Base-by-base conservation (phyloP, 2,797 vertebrate species). In the Enteromius trimaculatus region DNA sequence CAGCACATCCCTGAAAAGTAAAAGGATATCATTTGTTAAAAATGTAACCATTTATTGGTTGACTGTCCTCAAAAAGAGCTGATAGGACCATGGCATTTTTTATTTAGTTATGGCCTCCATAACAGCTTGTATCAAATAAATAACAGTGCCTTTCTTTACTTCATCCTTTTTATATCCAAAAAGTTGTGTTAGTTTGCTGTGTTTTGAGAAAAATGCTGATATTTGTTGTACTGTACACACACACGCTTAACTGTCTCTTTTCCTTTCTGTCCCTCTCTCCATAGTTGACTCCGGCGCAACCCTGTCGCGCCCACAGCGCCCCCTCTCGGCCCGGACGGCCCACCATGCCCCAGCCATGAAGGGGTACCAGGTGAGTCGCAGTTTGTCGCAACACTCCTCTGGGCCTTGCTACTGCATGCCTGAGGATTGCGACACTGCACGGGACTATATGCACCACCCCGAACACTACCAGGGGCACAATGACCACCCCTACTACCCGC, bases 291-390 rank as follows among this genome's bases (percentile, higher is more conserved):
- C 90, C 89, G 85, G 92, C 89, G 91, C 93, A 95, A 87, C 93
- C 95, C 94, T 95, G 94, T 95, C 95, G 86, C 95, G 94, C 91
- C 92, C 94, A 89, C 95, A 95, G 91, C 94, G 94, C 92, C 94
- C 95, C 92, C 95, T 95, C 91, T 96, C 94, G 89, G 95, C 95
- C 94, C 93, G 94, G 93, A 91, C 93, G 90, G 94, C 94, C 88
- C 95, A 94, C 91, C 95, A 95, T 72, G 94, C 88, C 91, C 95
- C 96, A 93, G 94, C 93, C 90, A 94, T 96, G 94, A 97, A 95
- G 96, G 95, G 96, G 91, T 98, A 98, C 93, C 97, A 98, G 96
- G 97, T 97, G 93, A 97, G 97, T 93, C 95, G 96, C 88, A 98
- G 96, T 93, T 95, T 99, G 93, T 95, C 95, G 89, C 97, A 97